Percentiles rank a stretch among this genome's conserved stretches.
Evolutionary conservation across 2,797 vertebrate species (phyloP).

Genomic region (Eupleurogrammus muticus): DNA sequence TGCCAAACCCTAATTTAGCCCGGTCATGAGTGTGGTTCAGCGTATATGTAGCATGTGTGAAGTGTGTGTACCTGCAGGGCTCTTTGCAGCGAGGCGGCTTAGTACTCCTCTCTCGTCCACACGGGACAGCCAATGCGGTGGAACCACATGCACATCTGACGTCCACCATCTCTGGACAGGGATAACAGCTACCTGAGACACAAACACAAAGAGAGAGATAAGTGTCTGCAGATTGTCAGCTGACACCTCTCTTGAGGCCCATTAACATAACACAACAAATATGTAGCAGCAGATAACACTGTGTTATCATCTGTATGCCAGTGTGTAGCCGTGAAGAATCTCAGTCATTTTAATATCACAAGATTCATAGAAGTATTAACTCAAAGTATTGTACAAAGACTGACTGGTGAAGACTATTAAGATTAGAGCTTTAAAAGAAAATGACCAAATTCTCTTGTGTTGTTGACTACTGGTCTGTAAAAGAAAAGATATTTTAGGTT

Average conservation of each 20-base stretch:
- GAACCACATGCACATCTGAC: constrained; percentile 88
- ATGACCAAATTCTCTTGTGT: too few species aligned
- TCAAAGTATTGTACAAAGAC: too few species aligned
- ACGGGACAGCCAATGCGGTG: constrained; percentile 88
- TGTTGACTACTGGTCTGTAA: too few species aligned
- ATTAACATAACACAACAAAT: constrained; percentile 6
- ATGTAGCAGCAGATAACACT: not conserved
- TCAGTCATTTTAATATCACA: too few species aligned
- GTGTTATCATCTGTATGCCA: too few species aligned
- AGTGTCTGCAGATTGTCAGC: constrained; percentile 5
- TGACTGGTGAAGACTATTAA: too few species aligned
- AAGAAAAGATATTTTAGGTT: too few species aligned
- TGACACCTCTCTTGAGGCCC: not conserved
- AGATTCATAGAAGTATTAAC: too few species aligned
- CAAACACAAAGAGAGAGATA: not conserved
- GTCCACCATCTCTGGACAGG: constrained; percentile 91
- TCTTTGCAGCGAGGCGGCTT: constrained; percentile 92
- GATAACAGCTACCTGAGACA: constrained; percentile 91
- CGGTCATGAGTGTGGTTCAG: not conserved
- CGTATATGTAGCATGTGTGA: not conserved
- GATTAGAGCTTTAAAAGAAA: too few species aligned
- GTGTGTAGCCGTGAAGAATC: too few species aligned
- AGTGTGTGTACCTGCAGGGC: constrained; percentile 86
- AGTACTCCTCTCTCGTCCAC: constrained; percentile 92
- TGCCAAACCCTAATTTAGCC: too few species aligned